Evolutionary conservation across 1,140 invertebrate species (phyloP).

Genomic region (Vollenhovia emeryi): DNA sequence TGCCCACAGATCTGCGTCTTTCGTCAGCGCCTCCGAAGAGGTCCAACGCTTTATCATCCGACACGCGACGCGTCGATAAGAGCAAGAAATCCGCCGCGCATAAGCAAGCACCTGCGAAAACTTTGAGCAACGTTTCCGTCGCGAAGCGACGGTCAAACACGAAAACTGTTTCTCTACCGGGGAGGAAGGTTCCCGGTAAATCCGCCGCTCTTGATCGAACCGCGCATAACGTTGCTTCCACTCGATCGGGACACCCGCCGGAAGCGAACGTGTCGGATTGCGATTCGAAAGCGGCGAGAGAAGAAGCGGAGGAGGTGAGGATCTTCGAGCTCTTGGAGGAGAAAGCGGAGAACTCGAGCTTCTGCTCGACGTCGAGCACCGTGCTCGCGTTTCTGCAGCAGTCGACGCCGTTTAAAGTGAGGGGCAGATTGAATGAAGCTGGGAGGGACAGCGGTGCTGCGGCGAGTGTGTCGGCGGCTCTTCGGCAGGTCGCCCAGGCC

Average conservation of each 20-base stretch:
- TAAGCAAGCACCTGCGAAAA: not conserved
- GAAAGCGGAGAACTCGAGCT: slow-evolving; percentile 89
- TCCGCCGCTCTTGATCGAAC: slow-evolving; percentile 77
- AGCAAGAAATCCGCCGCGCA: slow-evolving; percentile 65
- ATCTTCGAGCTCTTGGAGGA: slow-evolving; percentile 91
- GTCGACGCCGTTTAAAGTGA: slow-evolving; percentile 83
- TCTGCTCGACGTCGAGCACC: slow-evolving; percentile 89
- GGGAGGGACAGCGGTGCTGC: not conserved
- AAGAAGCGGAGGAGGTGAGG: slow-evolving; percentile 88
- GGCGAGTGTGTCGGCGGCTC: too few species aligned
- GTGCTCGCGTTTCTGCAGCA: slow-evolving; percentile 86
- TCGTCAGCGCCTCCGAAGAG: slow-evolving; percentile 59
- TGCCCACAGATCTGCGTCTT: slow-evolving; percentile 48
- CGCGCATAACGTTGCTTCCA: slow-evolving; percentile 66
- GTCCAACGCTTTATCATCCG: slow-evolving; percentile 79
- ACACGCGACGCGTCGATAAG: slow-evolving; percentile 49
- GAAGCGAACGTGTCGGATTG: slow-evolving; percentile 82
- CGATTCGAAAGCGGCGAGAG: slow-evolving; percentile 83
- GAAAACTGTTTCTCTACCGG: slow-evolving; percentile 72
- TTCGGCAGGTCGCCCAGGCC: not conserved
- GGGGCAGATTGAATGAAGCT: slow-evolving; percentile 22
- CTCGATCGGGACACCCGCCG: slow-evolving; percentile 60
- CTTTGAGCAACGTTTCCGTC: not conserved
- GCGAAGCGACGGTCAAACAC: slow-evolving; percentile 68
- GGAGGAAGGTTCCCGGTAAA: slow-evolving; percentile 67